phyloP scores from a whole-genome alignment of 64 coral and sea anemone species.

The Actinia equina region DNA sequence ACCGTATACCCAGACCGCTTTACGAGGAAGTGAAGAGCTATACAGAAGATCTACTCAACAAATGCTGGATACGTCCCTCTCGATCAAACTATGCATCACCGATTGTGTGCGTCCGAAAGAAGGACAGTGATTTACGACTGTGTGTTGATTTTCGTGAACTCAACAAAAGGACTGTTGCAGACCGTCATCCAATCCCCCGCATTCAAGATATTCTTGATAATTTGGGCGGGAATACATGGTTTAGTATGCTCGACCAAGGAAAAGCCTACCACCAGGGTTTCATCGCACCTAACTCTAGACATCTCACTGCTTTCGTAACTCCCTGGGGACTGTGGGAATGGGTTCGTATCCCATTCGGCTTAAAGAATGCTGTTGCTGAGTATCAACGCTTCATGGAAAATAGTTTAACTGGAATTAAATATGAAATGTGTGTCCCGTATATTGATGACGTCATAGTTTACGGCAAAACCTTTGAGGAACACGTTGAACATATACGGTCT shows the following conservation, averaged over 20 bases:
- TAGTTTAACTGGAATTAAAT: background rate
- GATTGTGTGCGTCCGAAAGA: conserved; percentile 40
- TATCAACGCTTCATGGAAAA: conserved; percentile 19
- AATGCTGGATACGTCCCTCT: conserved; percentile 23
- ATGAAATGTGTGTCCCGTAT: background rate
- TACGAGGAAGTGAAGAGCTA: conserved; percentile 42
- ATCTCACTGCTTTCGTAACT: background rate
- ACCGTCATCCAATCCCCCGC: conserved; percentile 40
- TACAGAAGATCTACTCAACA: conserved; percentile 43
- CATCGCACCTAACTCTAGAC: background rate
- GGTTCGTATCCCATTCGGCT: background rate
- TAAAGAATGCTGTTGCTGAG: background rate
- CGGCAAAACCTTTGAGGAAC: conserved; percentile 7
- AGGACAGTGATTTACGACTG: conserved; percentile 21
- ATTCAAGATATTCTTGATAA: conserved; percentile 43
- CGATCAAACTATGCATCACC: conserved; percentile 46
- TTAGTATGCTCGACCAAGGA: conserved; percentile 17
- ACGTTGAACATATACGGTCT: background rate
- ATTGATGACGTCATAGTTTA: background rate
- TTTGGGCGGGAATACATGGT: background rate
- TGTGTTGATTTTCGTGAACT: conserved; percentile 25
- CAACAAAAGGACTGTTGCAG: conserved; percentile 44
- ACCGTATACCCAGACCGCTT: conserved; percentile 37
- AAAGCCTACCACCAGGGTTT: conserved; percentile 15
- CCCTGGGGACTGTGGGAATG: conserved; percentile 18